These are phyloP conservation scores for Metacarcinus magister DNA, from an alignment of 2,888 invertebrate genomes.

Conservation along the genomic window DNA sequence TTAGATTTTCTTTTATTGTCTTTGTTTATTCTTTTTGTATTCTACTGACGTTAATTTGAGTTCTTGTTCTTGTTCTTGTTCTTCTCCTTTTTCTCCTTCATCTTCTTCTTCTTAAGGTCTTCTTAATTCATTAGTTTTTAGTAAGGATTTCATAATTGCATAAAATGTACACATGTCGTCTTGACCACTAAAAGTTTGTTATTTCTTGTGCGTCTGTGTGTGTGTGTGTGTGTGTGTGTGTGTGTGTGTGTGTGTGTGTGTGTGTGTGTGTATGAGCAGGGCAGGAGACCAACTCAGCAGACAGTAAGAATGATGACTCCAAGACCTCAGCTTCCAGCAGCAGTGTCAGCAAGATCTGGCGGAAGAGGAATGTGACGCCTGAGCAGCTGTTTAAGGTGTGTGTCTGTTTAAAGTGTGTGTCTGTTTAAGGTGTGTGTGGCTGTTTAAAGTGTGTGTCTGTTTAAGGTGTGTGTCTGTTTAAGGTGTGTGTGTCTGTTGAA, in stretches of 20 bases:
- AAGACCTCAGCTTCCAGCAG: conserved; percentile 72
- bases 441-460: conserved; percentile 79
- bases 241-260: conserved; percentile 31
- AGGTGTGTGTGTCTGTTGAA: conserved; percentile 33
- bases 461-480: conserved; percentile 78
- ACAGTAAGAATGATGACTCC: conserved; percentile 78
- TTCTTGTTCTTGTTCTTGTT: not conserved
- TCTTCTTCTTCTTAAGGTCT: not conserved
- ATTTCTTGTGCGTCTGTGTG: not conserved
- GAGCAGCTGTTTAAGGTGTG: conserved; percentile 79
- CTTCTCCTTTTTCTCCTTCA: not conserved
- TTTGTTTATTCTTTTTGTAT: not conserved
- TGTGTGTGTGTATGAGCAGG: conserved; percentile 47
- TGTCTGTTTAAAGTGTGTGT: no score
- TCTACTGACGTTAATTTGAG: not conserved
- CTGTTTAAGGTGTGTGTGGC: no score
- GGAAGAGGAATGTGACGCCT: conserved; percentile 79
- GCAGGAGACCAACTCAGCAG: conserved; percentile 74
- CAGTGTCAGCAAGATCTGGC: conserved; percentile 80
- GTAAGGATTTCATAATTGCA: no score
- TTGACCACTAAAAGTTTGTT: no score
- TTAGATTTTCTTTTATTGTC: not conserved
- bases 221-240: not conserved
- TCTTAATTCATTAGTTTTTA: no score
- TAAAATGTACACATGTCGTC: no score